Conservation (phyloP, 2,888 invertebrate genomes). For the Diplolepis rosae region DNA sequence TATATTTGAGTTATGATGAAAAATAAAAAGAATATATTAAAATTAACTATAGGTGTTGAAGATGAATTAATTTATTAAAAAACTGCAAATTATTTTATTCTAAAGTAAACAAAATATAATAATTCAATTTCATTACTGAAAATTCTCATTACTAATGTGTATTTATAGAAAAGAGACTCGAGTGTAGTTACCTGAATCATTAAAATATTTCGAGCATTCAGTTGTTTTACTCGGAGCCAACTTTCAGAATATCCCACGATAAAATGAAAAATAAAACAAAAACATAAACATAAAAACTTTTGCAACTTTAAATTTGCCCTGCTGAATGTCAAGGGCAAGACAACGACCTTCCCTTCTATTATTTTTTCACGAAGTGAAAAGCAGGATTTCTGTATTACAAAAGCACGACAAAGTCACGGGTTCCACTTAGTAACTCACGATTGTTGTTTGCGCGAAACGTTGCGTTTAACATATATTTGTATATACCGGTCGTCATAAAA, state of each 20-base stretch:
- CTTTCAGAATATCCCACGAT: background rate
- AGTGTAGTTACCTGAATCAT: background rate
- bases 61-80: too few species aligned
- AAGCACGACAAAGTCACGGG: constrained; percentile 6
- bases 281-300: background rate
- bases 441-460: constrained; percentile 9
- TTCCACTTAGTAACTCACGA: background rate
- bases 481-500: constrained; percentile 56
- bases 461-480: constrained; percentile 33
- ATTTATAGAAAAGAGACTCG: background rate
- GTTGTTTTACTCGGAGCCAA: background rate
- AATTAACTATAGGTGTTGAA: too few species aligned
- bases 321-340: constrained; percentile 1
- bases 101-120: too few species aligned
- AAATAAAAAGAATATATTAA: too few species aligned
- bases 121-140: too few species aligned
- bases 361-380: background rate
- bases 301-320: constrained; percentile 32
- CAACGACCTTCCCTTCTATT: background rate
- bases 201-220: background rate
- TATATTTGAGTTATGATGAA: too few species aligned
- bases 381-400: constrained; percentile 15
- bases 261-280: background rate
- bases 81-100: too few species aligned
- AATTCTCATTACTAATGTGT: too few species aligned